Percentiles rank a stretch among this genome's conserved stretches.
phyloP scores from a whole-genome alignment of 2,888 invertebrate genomes.

The Calliopum simillimum region DNA sequence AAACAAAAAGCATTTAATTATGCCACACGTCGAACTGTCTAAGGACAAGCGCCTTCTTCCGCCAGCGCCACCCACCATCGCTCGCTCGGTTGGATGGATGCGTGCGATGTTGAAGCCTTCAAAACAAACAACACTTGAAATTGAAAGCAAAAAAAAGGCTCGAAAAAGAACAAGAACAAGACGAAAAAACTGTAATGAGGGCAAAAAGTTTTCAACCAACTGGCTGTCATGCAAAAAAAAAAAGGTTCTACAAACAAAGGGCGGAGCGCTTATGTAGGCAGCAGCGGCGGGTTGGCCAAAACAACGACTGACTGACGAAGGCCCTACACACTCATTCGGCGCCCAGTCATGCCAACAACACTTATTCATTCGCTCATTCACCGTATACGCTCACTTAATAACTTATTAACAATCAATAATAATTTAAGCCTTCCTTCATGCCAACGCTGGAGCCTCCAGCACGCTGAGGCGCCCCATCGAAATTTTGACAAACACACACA shows the following conservation, averaged over 20 bases:
- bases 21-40: constrained; percentile 8
- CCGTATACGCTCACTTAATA: background rate
- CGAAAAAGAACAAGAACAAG: background rate
- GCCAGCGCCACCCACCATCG: too few relatives aligned
- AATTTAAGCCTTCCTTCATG: constrained; percentile 11
- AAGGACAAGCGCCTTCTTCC: background rate
- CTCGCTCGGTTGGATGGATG: too few relatives aligned
- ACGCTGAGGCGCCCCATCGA: background rate
- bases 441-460: too few relatives aligned
- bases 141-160: background rate
- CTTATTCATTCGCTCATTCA: background rate
- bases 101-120: background rate
- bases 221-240: background rate
- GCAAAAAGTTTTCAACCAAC: background rate
- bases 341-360: constrained; percentile 12
- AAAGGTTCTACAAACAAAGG: background rate
- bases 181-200: too few relatives aligned
- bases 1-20: constrained; percentile 23
- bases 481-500: constrained; percentile 1
- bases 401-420: constrained; percentile 31
- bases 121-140: constrained; percentile 11
- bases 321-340: background rate
- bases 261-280: too few relatives aligned
- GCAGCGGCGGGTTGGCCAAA: background rate
- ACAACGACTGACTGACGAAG: background rate